Percentiles rank a stretch among this genome's conserved stretches.
phyloP scores from a whole-genome alignment of 2,113 vertebrate genomes.

The Ptyas mucosa region DNA sequence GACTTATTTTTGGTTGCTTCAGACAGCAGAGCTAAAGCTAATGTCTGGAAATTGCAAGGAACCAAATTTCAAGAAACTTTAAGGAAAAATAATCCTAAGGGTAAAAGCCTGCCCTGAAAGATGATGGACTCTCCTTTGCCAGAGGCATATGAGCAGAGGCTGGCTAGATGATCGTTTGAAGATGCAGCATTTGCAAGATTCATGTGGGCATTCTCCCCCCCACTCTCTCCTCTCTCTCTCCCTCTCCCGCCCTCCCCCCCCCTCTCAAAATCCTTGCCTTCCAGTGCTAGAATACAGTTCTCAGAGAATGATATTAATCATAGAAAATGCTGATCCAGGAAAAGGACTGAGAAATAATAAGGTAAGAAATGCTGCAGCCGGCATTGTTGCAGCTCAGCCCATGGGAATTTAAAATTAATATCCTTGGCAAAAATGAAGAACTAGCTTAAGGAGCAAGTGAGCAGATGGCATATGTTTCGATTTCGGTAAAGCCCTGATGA shows the following conservation, averaged over 20 bases:
- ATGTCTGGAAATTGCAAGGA: neutral
- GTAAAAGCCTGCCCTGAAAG: neutral
- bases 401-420: conserved; percentile 28
- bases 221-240: neutral
- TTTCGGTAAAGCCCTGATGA: conserved; percentile 25
- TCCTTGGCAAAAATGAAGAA: conserved; percentile 20
- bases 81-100: neutral
- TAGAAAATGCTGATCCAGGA: neutral
- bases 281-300: neutral
- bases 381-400: neutral
- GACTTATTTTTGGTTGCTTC: neutral
- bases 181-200: neutral
- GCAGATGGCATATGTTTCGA: conserved; percentile 32
- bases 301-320: neutral
- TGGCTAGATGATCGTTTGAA: no score
- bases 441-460: conserved; percentile 9
- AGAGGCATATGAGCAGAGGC: neutral
- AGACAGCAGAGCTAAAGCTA: neutral
- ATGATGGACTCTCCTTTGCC: neutral
- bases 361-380: neutral
- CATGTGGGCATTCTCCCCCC: neutral
- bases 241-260: neutral
- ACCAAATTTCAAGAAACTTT: neutral
- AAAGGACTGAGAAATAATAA: neutral
- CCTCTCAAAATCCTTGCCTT: neutral